Percentiles rank a stretch among this genome's conserved stretches.
phyloP scores from a whole-genome alignment of 2,797 vertebrate species.

The Melanotaenia nigrans region DNA sequence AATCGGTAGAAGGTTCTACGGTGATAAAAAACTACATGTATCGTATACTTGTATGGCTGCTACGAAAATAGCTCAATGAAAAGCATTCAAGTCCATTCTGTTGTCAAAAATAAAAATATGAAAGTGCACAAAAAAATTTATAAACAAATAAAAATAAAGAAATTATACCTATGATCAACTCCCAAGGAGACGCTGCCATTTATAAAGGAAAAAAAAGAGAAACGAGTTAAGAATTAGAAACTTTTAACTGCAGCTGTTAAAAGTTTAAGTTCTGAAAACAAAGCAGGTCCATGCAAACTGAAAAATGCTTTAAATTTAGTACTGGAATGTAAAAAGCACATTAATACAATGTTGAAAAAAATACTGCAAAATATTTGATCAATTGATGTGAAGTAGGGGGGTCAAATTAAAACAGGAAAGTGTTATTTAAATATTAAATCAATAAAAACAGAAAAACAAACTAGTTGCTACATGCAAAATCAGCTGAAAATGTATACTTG shows the following conservation, averaged over 20 bases:
- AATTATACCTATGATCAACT: conserved; percentile 93
- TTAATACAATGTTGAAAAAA: conserved; percentile 10
- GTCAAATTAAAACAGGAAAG: not conserved
- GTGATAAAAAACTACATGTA: conserved; percentile 3
- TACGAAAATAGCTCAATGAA: not conserved
- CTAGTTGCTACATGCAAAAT: not conserved
- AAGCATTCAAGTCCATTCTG: conserved; percentile 8
- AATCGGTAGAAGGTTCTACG: conserved; percentile 96
- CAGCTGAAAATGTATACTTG: conserved; percentile 82
- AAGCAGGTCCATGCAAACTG: conserved; percentile 81
- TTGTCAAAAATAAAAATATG: conserved; percentile 20
- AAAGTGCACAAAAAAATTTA: conserved; percentile 1
- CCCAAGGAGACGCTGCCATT: conserved; percentile 89
- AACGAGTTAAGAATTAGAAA: conserved; percentile 68
- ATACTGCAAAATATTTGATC: not conserved
- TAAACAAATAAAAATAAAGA: conserved; percentile 44
- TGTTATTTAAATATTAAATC: accelerated
- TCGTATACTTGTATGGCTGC: not conserved
- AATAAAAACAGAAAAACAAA: not conserved
- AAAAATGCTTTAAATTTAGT: conserved; percentile 64
- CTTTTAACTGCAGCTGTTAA: conserved; percentile 50
- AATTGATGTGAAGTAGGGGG: not conserved
- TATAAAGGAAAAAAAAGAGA: conserved; percentile 75
- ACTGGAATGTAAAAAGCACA: conserved; percentile 11
- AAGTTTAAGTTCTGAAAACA: conserved; percentile 55